Evolutionary conservation across 2,113 vertebrate species (phyloP).

Genomic region (Ctenomys sociabilis): DNA sequence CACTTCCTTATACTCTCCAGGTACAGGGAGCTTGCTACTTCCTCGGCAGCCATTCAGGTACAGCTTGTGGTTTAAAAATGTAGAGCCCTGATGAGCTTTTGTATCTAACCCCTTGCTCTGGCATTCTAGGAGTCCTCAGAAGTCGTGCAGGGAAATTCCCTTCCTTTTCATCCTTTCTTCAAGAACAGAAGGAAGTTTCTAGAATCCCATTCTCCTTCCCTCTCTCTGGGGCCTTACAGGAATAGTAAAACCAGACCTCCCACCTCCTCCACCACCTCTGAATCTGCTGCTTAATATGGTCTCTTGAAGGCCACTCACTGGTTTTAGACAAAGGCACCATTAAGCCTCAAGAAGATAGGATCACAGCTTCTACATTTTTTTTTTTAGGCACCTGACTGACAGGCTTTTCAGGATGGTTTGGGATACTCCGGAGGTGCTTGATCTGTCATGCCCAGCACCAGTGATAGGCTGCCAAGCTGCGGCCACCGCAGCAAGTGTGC

Average conservation of each 20-base stretch:
- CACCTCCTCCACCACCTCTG: not conserved
- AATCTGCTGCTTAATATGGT: not conserved
- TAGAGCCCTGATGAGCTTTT: not conserved
- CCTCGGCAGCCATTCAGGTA: not conserved
- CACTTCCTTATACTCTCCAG: not conserved
- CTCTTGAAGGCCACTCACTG: not conserved
- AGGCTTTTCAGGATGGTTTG: constrained; percentile 17
- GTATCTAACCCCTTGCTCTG: not conserved
- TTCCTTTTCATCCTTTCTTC: not conserved
- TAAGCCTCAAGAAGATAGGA: not conserved
- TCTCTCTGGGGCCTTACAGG: not conserved
- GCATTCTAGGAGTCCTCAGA: not conserved
- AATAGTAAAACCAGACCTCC: not conserved
- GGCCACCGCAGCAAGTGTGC: accelerated
- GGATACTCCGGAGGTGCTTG: constrained; percentile 22
- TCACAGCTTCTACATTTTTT: not conserved
- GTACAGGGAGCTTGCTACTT: not conserved
- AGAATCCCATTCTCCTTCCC: not conserved
- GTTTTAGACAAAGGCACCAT: not conserved
- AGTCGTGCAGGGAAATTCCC: not conserved
- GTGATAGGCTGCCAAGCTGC: not conserved
- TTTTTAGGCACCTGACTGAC: not conserved
- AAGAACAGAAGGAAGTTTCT: not conserved
- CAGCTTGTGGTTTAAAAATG: not conserved
- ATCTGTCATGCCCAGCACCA: not conserved